A percentile compares a stretch with the other conserved stretches of the same genome.
phyloP scores from a whole-genome alignment of 2,888 invertebrate genomes.

The Drosophila mercatorum region DNA sequence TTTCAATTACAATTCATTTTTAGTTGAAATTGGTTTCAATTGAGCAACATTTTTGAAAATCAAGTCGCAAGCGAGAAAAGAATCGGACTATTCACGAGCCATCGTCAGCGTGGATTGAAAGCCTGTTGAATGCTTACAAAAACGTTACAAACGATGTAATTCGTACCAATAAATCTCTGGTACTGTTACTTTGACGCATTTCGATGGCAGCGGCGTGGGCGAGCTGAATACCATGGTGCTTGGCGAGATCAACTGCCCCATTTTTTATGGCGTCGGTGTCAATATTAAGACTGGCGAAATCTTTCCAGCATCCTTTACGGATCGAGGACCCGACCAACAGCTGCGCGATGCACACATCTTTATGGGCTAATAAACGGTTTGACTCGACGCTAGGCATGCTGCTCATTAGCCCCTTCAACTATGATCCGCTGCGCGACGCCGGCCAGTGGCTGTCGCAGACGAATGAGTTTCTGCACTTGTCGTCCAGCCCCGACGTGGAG shows the following conservation, averaged over 20 bases:
- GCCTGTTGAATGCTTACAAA: no score
- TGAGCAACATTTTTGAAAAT: no score
- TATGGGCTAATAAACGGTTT: constrained; percentile 94
- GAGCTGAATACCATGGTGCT: constrained; percentile 97
- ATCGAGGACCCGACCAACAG: constrained; percentile 95
- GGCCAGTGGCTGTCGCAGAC: constrained; percentile 96
- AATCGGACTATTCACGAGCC: no score
- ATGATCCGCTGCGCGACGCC: constrained; percentile 95
- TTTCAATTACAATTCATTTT: no score
- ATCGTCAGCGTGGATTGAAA: no score
- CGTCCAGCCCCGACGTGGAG: constrained; percentile 96
- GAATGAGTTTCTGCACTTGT: constrained; percentile 97
- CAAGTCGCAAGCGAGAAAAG: no score
- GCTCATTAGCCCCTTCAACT: constrained; percentile 96
- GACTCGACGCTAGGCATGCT: constrained; percentile 94
- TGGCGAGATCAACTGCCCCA: constrained; percentile 91
- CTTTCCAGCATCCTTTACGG: constrained; percentile 95
- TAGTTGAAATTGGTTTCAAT: no score
- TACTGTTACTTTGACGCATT: constrained; percentile 93
- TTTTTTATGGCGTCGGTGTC: constrained; percentile 95
- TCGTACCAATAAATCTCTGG: constrained; percentile 86
- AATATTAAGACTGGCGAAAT: constrained; percentile 97
- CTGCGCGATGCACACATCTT: constrained; percentile 92
- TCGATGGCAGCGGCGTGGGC: constrained; percentile 94
- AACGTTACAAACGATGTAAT: no score